Percentiles rank a stretch among this genome's conserved stretches.
Conservation (phyloP, 2,113 vertebrate genomes). For the Osmerus mordax region DNA sequence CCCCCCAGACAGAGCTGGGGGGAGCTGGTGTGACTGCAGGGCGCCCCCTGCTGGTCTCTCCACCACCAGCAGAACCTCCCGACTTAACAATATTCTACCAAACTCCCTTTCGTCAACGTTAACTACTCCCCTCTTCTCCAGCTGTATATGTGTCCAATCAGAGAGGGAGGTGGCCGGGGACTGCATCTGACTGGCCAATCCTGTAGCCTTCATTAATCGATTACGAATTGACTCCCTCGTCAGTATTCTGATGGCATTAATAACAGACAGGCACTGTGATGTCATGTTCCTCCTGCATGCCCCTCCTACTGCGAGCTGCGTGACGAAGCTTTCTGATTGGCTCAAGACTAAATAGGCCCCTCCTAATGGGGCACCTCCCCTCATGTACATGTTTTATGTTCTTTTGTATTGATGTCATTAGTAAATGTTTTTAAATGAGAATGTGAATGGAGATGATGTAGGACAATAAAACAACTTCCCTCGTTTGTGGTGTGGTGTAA, state of each 20-base stretch:
- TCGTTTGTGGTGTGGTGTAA: too few relatives aligned
- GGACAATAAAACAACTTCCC: too few relatives aligned
- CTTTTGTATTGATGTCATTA: too few relatives aligned
- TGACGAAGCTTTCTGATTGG: conserved; percentile 78
- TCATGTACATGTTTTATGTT: neutral
- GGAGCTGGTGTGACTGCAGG: conserved; percentile 41
- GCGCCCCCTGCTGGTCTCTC: conserved; percentile 47
- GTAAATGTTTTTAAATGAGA: too few relatives aligned
- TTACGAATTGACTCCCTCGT: conserved; percentile 47
- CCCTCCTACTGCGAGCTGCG: conserved; percentile 63
- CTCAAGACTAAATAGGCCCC: conserved; percentile 43
- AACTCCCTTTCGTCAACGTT: conserved; percentile 1
- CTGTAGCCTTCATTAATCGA: conserved; percentile 29
- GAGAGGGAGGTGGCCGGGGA: conserved; percentile 26
- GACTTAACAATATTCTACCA: conserved; percentile 44
- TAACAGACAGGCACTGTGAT: conserved; percentile 51
- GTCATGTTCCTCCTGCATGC: conserved; percentile 24
- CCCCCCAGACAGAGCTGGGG: conserved; percentile 33
- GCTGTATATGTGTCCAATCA: conserved; percentile 36
- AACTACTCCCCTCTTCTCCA: conserved; percentile 26
- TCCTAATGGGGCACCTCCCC: conserved; percentile 1
- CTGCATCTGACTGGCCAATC: conserved; percentile 17
- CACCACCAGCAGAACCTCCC: conserved; percentile 27
- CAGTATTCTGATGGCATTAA: conserved; percentile 52
- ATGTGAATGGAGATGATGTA: too few relatives aligned